Evolutionary conservation across 2,113 vertebrate genomes (phyloP), one percentile per base, ranked within the genome.

Genomic region (Alces alces): DNA sequence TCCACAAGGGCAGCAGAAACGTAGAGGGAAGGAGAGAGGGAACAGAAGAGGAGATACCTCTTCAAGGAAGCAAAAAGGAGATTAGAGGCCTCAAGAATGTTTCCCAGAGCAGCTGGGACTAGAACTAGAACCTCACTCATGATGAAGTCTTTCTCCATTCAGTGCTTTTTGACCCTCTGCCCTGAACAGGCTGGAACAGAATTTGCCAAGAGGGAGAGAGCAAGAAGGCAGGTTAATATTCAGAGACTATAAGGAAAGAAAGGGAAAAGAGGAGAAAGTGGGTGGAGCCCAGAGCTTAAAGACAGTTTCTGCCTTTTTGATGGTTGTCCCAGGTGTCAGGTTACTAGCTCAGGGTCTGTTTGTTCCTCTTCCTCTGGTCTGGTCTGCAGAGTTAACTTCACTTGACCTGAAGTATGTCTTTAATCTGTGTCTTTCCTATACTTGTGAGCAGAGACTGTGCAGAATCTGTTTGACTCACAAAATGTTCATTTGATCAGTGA

Each of bases 391-490:
- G 55, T 55, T 58, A 86, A 70, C 23, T 36, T 78, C 82, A 76
- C 61, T 50, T 66, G 30, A 57, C 39, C 19, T 57, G 55, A 50
- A 28, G 61, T 12, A 89, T 39, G 19, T 47, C 16, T 94, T 79
- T 54, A 93, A n/a, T 60, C 30, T 82, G 47, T 45, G 25, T 90
- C 36, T 30, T 93, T 97, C 16, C 57, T 79, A 17, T 79, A 85
- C 27, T 82, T 92, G 30, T n/a, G 25, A 47, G 33, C 39, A 58
- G 12, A 76, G 23, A 47, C 12, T 70, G 28, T 23, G 93, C 17
- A 95, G 17, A 97, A 95, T 73, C 36, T 80, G 21, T 78, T 64
- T 92, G 86, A 86, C 17, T 83, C 36, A 57, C 30, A 93, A 93
- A 93, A 76, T 86, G 4, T 73, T 95, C 60, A 76, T 86, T 76